Evolutionary conservation across 1,140 invertebrate genomes (phyloP), one percentile per base, ranked within the genome.

Genomic region (Diplogasteroides magnus): DNA sequence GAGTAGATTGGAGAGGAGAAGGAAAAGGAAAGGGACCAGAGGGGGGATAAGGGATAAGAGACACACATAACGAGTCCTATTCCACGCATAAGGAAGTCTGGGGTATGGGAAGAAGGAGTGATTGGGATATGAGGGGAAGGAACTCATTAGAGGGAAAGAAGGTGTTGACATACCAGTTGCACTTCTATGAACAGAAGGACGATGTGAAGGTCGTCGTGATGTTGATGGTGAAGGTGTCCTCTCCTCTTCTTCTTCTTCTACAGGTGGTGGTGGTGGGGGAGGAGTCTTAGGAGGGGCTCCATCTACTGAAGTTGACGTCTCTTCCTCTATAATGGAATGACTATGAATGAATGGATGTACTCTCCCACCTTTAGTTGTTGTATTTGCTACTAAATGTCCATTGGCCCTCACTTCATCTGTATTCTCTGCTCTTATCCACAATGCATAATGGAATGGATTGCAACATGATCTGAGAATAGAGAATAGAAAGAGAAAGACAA

Each of bases 401-500:
- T 48, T 48, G 37, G 37, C 6, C 6, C 6, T 48, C 6, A 48
- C 6, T 48, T 48, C 37, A 48, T 48, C 37, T 23, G 14, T 68
- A 15, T 61, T 68, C 75, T 76, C 67, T 70, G 81, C 79, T 65
- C 77, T 69, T n/a, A 83, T 83, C 81, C 81, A 82, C 14, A 82
- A 56, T 19, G 63, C 80, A 68, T 82, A 82, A 68, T 82, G 80
- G 68, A 74, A 82, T 2, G 80, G 80, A 67, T 82, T 82, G 58
- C 80, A 82, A 68, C 80, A 82, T 28, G 78, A 14, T 26, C 27
- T 64, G 2, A 14, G 26, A 64, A 26, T 11, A 31, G 6, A 31
- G 61, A 63, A 19, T n/a, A 13, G 14, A 0, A 32, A 63, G n/a
- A 63, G 25, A 29, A n/a, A 26, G 29, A 62, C 25, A 28, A 62